Evolutionary conservation across 2,113 vertebrate genomes (phyloP).

Genomic region (Periophthalmodon schlosseri): DNA sequence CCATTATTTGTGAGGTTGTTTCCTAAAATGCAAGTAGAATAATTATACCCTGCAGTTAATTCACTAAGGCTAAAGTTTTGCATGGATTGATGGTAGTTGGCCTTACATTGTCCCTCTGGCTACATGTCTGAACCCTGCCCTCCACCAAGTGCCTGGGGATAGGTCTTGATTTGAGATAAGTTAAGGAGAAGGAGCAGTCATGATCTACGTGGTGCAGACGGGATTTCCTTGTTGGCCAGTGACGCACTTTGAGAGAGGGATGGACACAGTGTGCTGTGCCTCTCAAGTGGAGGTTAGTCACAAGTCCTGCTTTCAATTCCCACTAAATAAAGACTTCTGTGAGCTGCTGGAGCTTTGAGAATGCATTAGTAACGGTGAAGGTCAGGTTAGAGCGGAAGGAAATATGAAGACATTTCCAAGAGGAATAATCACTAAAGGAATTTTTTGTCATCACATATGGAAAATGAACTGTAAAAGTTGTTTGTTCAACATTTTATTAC

Average conservation of each 20-base stretch:
- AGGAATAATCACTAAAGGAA: not conserved
- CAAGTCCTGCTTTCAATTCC: slow-evolving; percentile 18
- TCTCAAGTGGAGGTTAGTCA: slow-evolving; percentile 5
- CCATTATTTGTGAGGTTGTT: not conserved
- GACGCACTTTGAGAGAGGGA: slow-evolving; percentile 47
- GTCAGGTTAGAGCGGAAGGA: not conserved
- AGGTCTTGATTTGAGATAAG: slow-evolving; percentile 34
- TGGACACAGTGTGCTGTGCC: slow-evolving; percentile 34
- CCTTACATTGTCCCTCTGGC: not conserved
- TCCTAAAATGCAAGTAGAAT: not conserved
- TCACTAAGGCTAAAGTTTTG: not conserved
- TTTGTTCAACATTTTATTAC: too few relatives aligned
- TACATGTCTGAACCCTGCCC: slow-evolving; percentile 17
- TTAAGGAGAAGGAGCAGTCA: slow-evolving; percentile 24
- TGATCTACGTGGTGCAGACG: slow-evolving; percentile 46
- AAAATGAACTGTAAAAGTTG: too few relatives aligned
- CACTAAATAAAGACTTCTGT: slow-evolving; percentile 16
- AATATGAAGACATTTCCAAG: slow-evolving; percentile 8
- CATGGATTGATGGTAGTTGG: not conserved
- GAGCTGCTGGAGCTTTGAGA: not conserved
- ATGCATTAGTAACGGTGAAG: not conserved
- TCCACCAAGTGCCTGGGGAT: slow-evolving; percentile 11
- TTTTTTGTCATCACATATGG: not conserved
- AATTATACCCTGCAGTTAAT: too few relatives aligned
- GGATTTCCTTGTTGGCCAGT: slow-evolving; percentile 58